Conservation (phyloP, 2,797 vertebrate genomes). For the Sparidentex hasta region DNA sequence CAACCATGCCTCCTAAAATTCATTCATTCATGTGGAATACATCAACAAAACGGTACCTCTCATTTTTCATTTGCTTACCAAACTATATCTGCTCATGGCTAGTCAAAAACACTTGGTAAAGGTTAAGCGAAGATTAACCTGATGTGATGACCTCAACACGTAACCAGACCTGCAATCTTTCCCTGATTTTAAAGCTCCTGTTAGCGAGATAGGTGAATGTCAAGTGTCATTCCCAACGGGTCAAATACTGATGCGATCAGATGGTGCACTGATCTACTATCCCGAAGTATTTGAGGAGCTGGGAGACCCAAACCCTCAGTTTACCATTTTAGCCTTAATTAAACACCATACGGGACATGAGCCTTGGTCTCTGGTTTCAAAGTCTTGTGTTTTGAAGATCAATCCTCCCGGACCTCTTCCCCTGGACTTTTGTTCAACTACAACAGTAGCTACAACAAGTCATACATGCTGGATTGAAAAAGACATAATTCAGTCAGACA, state of each 20-base stretch:
- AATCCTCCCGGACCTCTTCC: constrained; percentile 15
- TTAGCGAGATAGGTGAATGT: no score
- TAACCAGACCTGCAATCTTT: constrained; percentile 4
- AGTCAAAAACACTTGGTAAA: background rate
- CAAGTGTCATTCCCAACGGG: no score
- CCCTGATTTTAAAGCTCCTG: background rate
- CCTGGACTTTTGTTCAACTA: background rate
- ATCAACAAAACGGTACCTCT: background rate
- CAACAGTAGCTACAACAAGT: constrained; percentile 14
- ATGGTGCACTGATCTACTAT: no score
- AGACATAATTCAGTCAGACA: background rate
- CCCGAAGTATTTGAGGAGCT: no score
- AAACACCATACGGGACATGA: constrained; percentile 11
- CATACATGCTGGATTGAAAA: constrained; percentile 7
- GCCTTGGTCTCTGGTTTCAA: background rate
- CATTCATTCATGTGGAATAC: background rate
- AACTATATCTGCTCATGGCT: background rate
- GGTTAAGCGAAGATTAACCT: background rate
- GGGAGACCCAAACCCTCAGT: no score
- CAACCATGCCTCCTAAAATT: background rate
- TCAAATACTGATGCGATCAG: no score
- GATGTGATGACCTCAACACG: background rate
- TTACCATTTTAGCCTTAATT: background rate
- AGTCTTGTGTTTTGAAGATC: constrained; percentile 2
- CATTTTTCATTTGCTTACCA: background rate